Evolutionary conservation across 2,888 invertebrate species (phyloP), one percentile per base, ranked within the genome.

Genomic region (Drosophila histrio): DNA sequence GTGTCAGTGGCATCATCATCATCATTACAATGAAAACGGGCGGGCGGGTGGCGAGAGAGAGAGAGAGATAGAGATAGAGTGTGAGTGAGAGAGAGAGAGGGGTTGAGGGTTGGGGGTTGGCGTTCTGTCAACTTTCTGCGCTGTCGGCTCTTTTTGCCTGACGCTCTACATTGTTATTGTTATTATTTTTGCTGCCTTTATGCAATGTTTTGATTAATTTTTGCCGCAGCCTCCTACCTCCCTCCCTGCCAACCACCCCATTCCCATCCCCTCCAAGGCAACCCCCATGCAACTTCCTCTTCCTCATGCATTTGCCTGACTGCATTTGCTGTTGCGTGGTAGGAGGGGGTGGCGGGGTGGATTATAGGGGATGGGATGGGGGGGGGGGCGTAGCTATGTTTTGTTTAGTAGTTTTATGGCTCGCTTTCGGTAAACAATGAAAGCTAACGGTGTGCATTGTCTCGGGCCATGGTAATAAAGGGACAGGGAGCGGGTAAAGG

Each of bases 121-220:
- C 38, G 58, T 44, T 71, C 74, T 74, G 72, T 73, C 72, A 73
- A 73, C 70, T 60, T 22, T 74, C 54, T 61, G 54, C 50, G 72
- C 72, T 85, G 70, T 78, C 65, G 78, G 72, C 77, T 72, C 76
- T 82, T 77, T 85, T 72, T 72, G 68, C 77, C 81, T 86, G 83
- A 82, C 84, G 78, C 74, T 90, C 91, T 88, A 88, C 90, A 90
- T 91, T 91, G 87, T 90, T 90, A 90, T 91, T 91, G 90, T 91
- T 91, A 91, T 91, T 91, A 90, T 91, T 89, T 90, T 91, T 91
- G 85, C 90, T 91, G 87, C 89, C 90, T 91, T 91, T 91, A 91
- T 91, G 87, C 88, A 91, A 91, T 91, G 91, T 91, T 91, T 91
- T 91, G 91, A 91, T 91, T 91, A 90, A 90, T 90, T 90, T 89